A percentile compares a stretch with the other conserved stretches of the same genome.
phyloP scores from a whole-genome alignment of 2,113 vertebrate species.

The Channa maculata region DNA sequence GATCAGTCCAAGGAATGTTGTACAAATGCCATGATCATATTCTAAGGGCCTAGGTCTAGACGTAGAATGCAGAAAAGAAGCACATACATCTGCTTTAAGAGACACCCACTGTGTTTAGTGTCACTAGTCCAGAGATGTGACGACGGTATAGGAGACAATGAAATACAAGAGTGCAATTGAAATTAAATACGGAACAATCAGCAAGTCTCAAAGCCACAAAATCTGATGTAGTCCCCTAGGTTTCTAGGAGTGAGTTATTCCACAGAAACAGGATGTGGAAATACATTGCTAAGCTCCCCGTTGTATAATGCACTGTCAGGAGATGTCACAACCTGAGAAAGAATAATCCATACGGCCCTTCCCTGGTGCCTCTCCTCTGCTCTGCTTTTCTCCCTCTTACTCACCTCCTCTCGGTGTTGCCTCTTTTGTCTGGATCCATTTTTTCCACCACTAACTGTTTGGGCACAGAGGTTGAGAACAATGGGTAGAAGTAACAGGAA shows the following conservation, averaged over 20 bases:
- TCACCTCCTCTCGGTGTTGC: constrained; percentile 41
- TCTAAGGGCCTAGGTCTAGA: constrained; percentile 46
- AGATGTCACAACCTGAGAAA: constrained; percentile 68
- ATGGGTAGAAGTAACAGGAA: constrained; percentile 34
- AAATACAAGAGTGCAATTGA: constrained; percentile 23
- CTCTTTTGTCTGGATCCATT: constrained; percentile 44
- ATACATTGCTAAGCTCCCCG: constrained; percentile 48
- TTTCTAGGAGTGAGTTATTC: constrained; percentile 46
- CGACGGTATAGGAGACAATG: constrained; percentile 21
- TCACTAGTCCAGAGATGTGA: constrained; percentile 22
- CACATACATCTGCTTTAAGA: constrained; percentile 27
- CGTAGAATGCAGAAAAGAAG: constrained; percentile 28
- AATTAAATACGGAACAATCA: constrained; percentile 24
- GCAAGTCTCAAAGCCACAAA: constrained; percentile 12
- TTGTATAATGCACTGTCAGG: constrained; percentile 67
- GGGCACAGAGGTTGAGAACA: constrained; percentile 36
- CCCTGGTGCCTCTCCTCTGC: constrained; percentile 29
- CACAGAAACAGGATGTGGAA: constrained; percentile 45
- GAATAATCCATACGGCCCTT: constrained; percentile 66
- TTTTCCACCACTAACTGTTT: constrained; percentile 24
- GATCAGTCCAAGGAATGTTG: constrained; percentile 70
- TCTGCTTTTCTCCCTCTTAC: constrained; percentile 25
- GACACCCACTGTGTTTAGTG: constrained; percentile 19
- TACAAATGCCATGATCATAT: constrained; percentile 48
- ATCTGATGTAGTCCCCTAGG: constrained; percentile 2